Conservation (phyloP, 2,888 invertebrate genomes). For the Coenonympha arcania region DNA sequence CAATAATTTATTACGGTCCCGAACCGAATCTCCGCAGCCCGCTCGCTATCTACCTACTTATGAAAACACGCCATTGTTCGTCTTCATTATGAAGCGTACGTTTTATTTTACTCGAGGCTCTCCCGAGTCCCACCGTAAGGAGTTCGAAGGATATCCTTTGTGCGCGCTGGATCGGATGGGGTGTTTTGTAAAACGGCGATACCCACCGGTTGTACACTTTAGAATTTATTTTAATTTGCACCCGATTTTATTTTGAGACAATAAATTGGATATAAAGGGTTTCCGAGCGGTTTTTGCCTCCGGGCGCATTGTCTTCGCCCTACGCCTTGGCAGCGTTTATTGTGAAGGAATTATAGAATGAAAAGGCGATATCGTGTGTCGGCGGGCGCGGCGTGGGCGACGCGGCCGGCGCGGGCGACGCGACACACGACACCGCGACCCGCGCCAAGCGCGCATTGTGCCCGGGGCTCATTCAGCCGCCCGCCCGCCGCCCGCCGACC, state of each 20-base stretch:
- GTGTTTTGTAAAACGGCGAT: constrained; percentile 37
- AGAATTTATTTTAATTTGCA: constrained; percentile 71
- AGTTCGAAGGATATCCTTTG: constrained; percentile 26
- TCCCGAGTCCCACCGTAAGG: neutral
- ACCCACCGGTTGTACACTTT: constrained; percentile 43
- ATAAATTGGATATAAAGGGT: constrained; percentile 70
- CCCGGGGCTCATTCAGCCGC: constrained; percentile 38
- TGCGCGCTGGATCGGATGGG: constrained; percentile 37
- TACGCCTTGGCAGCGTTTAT: constrained; percentile 63
- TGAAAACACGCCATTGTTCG: constrained; percentile 1
- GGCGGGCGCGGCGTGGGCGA: constrained; percentile 34
- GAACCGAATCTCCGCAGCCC: constrained; percentile 1
- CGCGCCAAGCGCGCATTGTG: constrained; percentile 27
- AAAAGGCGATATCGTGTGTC: constrained; percentile 72
- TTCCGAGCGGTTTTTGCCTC: constrained; percentile 68
- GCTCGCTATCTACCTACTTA: neutral
- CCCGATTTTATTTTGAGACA: constrained; percentile 74
- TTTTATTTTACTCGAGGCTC: neutral
- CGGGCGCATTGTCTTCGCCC: constrained; percentile 74
- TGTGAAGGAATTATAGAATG: constrained; percentile 71
- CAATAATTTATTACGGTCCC: constrained; percentile 16
- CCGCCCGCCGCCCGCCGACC: constrained; percentile 38
- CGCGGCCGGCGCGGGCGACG: constrained; percentile 33
- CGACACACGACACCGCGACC: constrained; percentile 37
- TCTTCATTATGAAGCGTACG: neutral